Percentiles rank a stretch among this genome's conserved stretches.
phyloP scores from a whole-genome alignment of 2,113 vertebrate species.

The Scalopus aquaticus region DNA sequence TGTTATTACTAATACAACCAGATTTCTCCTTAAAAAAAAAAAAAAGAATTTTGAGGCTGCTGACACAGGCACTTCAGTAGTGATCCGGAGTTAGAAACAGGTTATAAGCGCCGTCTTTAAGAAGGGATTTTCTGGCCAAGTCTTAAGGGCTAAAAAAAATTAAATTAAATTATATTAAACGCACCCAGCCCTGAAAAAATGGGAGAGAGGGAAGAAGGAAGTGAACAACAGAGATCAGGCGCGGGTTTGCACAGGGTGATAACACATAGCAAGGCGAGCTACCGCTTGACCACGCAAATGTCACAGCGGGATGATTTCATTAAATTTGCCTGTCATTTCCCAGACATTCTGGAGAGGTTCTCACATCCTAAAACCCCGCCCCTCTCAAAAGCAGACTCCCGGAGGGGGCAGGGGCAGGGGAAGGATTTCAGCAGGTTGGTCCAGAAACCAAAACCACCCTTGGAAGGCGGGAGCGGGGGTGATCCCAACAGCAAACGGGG shows the following conservation, averaged over 20 bases:
- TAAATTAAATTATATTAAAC: background rate
- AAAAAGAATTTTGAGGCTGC: background rate
- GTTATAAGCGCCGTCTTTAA: background rate
- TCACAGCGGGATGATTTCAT: background rate
- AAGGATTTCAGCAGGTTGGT: background rate
- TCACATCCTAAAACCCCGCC: background rate
- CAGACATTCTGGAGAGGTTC: background rate
- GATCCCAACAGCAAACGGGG: background rate
- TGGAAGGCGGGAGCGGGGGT: background rate
- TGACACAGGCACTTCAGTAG: background rate
- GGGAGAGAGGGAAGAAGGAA: background rate
- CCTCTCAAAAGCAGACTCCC: background rate
- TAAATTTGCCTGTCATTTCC: background rate
- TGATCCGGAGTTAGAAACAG: background rate
- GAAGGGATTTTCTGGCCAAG: constrained; percentile 1
- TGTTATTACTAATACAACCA: constrained; percentile 24
- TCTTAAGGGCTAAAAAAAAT: background rate
- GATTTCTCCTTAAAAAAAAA: background rate
- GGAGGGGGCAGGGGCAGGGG: background rate
- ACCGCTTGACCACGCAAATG: background rate
- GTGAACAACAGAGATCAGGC: background rate
- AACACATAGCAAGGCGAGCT: background rate
- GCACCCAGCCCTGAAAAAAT: background rate
- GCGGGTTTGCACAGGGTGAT: background rate
- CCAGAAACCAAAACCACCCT: background rate